phyloP scores from a whole-genome alignment of 2,113 vertebrate genomes.

The Cyprinodon variegatus region DNA sequence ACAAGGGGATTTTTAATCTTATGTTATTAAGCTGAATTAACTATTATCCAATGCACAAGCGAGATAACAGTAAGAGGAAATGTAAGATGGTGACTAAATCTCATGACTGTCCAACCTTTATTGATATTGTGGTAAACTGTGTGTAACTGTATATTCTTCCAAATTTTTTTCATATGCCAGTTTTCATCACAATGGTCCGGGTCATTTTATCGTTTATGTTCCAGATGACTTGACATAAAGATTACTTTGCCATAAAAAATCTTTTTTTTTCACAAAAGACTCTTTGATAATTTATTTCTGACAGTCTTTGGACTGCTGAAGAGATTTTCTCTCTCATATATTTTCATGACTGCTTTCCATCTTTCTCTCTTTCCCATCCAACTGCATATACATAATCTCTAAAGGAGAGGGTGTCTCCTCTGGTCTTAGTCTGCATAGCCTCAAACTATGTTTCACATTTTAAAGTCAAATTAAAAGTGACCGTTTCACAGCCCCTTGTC shows the following conservation, averaged over 20 bases:
- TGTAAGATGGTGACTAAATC: background rate
- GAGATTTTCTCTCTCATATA: conserved; percentile 64
- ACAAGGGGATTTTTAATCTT: background rate
- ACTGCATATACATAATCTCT: conserved; percentile 50
- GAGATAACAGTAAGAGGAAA: background rate
- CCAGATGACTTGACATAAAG: conserved; percentile 7
- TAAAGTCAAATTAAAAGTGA: conserved; percentile 58
- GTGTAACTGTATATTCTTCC: background rate
- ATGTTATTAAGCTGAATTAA: background rate
- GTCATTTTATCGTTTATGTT: conserved; percentile 36
- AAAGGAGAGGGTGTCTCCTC: conserved; percentile 43
- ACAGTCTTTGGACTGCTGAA: conserved; percentile 50
- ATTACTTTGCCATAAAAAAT: conserved; percentile 23
- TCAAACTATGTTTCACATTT: conserved; percentile 60
- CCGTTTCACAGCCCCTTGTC: conserved; percentile 57
- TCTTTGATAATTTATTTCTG: conserved; percentile 31
- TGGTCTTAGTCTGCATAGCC: conserved; percentile 43
- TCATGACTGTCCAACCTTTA: background rate
- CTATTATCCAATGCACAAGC: background rate
- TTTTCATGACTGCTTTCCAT: conserved; percentile 60
- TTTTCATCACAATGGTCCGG: conserved; percentile 1
- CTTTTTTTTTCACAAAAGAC: conserved; percentile 26
- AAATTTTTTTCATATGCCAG: background rate
- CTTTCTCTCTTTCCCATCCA: conserved; percentile 42
- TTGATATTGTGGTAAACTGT: background rate